Evolutionary conservation across 1,140 invertebrate species (phyloP), one percentile per base, ranked within the genome.

Genomic region (Aleiodes sp.): DNA sequence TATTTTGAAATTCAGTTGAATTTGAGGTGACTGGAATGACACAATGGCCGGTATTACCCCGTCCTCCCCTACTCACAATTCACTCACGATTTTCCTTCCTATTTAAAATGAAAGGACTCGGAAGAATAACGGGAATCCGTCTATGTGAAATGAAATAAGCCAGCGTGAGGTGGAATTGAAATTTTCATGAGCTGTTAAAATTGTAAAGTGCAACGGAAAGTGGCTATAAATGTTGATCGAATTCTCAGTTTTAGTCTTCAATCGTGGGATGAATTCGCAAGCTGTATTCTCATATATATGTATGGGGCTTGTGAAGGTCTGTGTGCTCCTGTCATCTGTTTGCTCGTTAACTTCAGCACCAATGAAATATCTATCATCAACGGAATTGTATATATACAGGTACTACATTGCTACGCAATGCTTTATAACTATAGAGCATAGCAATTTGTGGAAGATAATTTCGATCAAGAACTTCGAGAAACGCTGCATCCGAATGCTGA

Each of bases 351-450:
- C 4, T 52, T 52, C 46, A 16, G 6, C 46, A 52, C 46, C 46
- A 52, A 52, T 52, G 46, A 52, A 52, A 52, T 52, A 52, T 52
- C 46, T 52, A 52, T 52, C 21, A 52, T 52, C 46, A 43, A 9
- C 46, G 16, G 19, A 12, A 4, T 52, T 16, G 21, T 21, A 19
- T 52, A 21, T 24, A 21, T 24, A 19, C 7, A 52, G 46, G 12
- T 9, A 19, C 46, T n/a, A n/a, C n/a, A n/a, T n/a, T n/a, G n/a
- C n/a, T n/a, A n/a, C n/a, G n/a, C n/a, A n/a, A 52, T 52, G 21
- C n/a, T 16, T 52, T 52, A 19, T 52, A 6, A 43, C 39, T 4
- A 52, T 52, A 16, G 46, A 52, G 16, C 46, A 24, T 9, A 7
- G 46, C 21, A 24, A 52, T 52, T 52, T 52, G 46, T 16, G 46